Percentiles rank a stretch among this genome's conserved stretches.
Conservation (phyloP, 2,888 invertebrate species). For the Tenthredo scrophulariae region DNA sequence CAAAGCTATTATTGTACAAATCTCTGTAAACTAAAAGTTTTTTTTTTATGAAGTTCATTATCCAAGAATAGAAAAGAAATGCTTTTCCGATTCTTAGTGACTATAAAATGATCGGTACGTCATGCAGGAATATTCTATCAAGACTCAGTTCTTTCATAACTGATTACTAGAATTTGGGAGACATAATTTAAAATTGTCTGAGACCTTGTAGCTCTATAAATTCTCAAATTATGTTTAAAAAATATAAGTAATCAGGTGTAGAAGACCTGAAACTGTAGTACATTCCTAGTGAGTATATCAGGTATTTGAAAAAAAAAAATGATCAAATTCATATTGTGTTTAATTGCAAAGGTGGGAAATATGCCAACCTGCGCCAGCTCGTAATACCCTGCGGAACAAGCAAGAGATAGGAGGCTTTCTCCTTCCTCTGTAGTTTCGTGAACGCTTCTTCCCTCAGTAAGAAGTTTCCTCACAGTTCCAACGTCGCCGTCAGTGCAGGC, state of each 20-base stretch:
- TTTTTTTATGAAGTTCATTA: background rate
- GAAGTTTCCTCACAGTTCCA: conserved; percentile 92
- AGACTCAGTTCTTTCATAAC: background rate
- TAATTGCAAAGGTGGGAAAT: background rate
- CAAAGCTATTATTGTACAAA: background rate
- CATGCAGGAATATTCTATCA: background rate
- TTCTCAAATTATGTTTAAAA: background rate
- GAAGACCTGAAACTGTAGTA: background rate
- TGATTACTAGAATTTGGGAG: background rate
- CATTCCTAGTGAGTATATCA: background rate
- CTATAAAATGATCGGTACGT: no score
- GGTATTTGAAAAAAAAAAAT: background rate
- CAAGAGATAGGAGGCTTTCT: conserved; percentile 96
- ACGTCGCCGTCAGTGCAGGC: conserved; percentile 98
- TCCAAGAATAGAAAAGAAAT: background rate
- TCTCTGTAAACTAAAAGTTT: no score
- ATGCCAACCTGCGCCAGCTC: conserved; percentile 93
- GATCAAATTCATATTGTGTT: background rate
- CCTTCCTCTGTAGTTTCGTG: conserved; percentile 99
- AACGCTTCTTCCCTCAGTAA: conserved; percentile 95
- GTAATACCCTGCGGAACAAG: conserved; percentile 98
- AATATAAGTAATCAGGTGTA: background rate
- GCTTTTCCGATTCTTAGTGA: background rate
- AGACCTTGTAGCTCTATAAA: no score
- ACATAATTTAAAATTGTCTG: background rate